Conservation (phyloP, 2,888 invertebrate genomes). For the Nomada goodeniana region DNA sequence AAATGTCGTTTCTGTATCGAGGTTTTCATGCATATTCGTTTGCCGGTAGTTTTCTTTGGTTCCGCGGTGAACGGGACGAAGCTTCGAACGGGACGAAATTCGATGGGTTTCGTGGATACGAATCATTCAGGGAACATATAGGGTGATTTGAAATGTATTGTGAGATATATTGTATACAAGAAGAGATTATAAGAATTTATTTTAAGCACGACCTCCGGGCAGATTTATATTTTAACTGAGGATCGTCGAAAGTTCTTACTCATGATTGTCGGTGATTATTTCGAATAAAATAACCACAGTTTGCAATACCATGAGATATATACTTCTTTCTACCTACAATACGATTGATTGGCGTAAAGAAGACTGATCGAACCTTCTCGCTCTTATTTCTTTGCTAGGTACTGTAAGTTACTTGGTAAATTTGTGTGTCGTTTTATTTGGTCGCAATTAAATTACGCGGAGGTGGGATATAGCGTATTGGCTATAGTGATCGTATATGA, state of each 20-base stretch:
- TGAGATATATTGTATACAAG: conserved; percentile 43
- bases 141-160: background rate
- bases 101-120: conserved; percentile 3
- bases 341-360: conserved; percentile 7
- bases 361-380: background rate
- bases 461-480: background rate
- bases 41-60: background rate
- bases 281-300: conserved; percentile 22
- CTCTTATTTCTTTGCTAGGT: background rate
- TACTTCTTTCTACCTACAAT: conserved; percentile 32
- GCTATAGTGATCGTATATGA: background rate
- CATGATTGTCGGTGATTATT: conserved; percentile 8
- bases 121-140: background rate
- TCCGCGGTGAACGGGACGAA: background rate
- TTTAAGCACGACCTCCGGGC: conserved; percentile 34
- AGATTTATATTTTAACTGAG: conserved; percentile 44
- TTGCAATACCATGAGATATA: conserved; percentile 9
- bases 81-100: background rate
- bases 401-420: background rate
- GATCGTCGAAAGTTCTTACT: conserved; percentile 7
- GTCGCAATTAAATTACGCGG: background rate
- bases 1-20: too few relatives aligned
- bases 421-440: background rate
- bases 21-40: conserved; percentile 1
- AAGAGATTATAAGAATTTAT: conserved; percentile 41